A percentile compares a stretch with the other conserved stretches of the same genome.
Evolutionary conservation across 2,113 vertebrate species (phyloP).

Genomic region (Colius striatus): DNA sequence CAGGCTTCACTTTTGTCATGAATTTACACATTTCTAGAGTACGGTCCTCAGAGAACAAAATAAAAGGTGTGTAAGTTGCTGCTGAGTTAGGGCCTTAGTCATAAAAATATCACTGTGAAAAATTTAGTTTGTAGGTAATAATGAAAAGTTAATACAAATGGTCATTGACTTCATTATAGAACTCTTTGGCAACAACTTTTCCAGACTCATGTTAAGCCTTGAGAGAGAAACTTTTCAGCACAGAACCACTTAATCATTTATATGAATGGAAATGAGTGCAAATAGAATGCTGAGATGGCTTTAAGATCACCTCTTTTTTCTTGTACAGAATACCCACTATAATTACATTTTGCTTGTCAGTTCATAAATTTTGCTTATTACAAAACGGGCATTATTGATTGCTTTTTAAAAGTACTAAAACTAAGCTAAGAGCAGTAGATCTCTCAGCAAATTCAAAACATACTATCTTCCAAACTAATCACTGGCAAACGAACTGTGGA

Average conservation of each 20-base stretch:
- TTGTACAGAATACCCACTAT: conserved; percentile 70
- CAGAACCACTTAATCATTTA: conserved; percentile 77
- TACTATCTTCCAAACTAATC: conserved; percentile 69
- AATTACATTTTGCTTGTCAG: conserved; percentile 83
- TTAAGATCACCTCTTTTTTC: conserved; percentile 80
- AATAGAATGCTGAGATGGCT: conserved; percentile 81
- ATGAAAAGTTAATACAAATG: conserved; percentile 62
- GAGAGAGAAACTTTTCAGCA: conserved; percentile 36
- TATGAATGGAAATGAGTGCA: conserved; percentile 79
- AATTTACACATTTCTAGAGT: neutral
- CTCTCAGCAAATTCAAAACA: conserved; percentile 82
- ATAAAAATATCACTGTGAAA: conserved; percentile 61
- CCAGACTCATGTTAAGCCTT: conserved; percentile 68
- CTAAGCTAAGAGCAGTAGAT: conserved; percentile 76
- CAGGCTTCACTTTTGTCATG: neutral
- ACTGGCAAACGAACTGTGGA: conserved; percentile 51
- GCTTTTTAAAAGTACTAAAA: conserved; percentile 83
- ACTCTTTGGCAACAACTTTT: conserved; percentile 68
- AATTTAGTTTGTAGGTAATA: conserved; percentile 54
- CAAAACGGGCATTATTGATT: conserved; percentile 79
- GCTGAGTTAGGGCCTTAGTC: neutral
- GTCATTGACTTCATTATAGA: conserved; percentile 60
- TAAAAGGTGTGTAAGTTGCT: conserved; percentile 32
- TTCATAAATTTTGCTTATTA: conserved; percentile 83
- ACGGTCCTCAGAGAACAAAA: neutral